Conservation (phyloP, 1,140 invertebrate species). For the Ceratina japonica region DNA sequence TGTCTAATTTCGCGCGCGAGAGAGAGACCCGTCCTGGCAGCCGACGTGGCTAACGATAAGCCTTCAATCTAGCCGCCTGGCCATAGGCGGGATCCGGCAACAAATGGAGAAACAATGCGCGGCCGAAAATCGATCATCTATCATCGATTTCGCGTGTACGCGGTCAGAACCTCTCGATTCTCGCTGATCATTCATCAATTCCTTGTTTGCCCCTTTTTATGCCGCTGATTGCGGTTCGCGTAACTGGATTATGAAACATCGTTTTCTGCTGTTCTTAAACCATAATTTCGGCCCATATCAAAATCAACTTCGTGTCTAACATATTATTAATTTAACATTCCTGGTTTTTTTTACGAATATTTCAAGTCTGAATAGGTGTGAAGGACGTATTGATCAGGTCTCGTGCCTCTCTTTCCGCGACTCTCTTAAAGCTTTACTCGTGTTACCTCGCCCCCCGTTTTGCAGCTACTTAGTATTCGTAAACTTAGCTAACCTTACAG, state of each 20-base stretch:
- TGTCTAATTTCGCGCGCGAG: slow-evolving; percentile 51
- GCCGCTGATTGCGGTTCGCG: no score
- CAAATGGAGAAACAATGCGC: slow-evolving; percentile 7
- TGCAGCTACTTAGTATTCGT: background rate
- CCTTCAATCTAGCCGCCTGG: slow-evolving; percentile 32
- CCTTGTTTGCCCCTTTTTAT: no score
- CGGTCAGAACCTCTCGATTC: background rate
- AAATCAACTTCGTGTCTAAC: no score
- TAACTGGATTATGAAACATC: no score
- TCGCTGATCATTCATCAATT: background rate
- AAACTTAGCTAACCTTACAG: background rate
- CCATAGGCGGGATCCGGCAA: slow-evolving; percentile 35
- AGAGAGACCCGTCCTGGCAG: slow-evolving; percentile 21
- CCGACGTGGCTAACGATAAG: slow-evolving; percentile 41
- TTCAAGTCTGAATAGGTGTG: no score
- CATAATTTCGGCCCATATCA: no score
- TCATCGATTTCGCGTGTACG: slow-evolving; percentile 9
- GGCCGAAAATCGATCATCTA: slow-evolving; percentile 22
- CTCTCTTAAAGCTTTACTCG: background rate
- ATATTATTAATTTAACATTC: no score
- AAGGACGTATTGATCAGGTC: no score
- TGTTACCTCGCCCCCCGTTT: background rate
- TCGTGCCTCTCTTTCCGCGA: no score
- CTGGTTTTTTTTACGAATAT: no score
- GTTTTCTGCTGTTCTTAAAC: no score